Conservation (phyloP, 2,113 vertebrate genomes). For the Ammodytes dubius region DNA sequence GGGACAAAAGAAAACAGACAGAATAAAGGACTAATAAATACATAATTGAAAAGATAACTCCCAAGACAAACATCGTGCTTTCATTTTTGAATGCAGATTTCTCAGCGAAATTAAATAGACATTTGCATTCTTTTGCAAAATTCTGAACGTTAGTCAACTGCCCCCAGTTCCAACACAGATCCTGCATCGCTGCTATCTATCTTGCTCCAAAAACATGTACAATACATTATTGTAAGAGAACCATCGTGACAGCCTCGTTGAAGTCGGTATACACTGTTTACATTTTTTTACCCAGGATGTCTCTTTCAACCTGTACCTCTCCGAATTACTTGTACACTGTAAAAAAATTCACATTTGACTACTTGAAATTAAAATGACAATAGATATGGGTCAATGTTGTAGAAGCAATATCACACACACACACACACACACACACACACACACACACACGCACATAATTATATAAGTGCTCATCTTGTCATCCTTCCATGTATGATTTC, state of each 20-base stretch:
- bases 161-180: not conserved
- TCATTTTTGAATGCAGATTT: constrained; percentile 24
- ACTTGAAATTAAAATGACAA: constrained; percentile 5
- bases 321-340: constrained; percentile 2
- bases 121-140: not conserved
- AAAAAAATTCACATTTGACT: constrained; percentile 10
- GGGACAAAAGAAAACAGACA: not conserved
- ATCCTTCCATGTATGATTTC: constrained; percentile 20
- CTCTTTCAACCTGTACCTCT: not conserved
- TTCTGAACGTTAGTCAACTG: not conserved
- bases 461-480: constrained; percentile 50
- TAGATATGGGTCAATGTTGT: constrained; percentile 8
- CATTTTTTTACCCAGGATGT: not conserved
- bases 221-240: not conserved
- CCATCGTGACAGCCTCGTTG: not conserved
- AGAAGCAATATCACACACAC: not conserved
- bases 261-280: not conserved
- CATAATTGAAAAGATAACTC: not conserved
- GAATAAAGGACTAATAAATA: not conserved
- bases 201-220: not conserved
- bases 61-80: not conserved
- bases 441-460: constrained; percentile 44
- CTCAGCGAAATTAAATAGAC: not conserved
- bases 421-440: constrained; percentile 1
- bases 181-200: not conserved